Conservation (phyloP, 2,113 vertebrate species). For the Suncus etruscus region DNA sequence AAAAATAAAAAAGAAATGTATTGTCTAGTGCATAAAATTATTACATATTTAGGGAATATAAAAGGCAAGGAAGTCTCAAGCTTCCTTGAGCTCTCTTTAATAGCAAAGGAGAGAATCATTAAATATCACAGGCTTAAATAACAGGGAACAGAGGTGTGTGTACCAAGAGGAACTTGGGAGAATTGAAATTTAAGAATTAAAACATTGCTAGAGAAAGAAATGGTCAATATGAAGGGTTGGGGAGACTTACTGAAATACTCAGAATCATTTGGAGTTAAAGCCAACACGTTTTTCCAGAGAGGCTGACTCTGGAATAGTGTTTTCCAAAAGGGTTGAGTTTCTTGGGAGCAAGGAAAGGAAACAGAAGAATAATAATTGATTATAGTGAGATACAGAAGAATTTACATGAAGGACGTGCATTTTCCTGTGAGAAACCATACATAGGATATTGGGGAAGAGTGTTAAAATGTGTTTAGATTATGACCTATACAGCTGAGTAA, state of each 20-base stretch:
- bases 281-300: background rate
- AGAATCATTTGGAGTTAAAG: background rate
- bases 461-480: background rate
- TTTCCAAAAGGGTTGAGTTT: constrained; percentile 11
- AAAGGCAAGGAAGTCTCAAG: background rate
- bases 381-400: background rate
- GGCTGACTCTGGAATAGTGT: background rate
- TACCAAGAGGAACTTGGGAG: background rate
- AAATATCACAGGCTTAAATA: background rate
- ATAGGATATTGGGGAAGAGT: background rate
- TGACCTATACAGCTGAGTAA: background rate
- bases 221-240: background rate
- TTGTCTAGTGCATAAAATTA: background rate
- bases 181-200: background rate
- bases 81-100: background rate
- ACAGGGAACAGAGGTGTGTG: background rate
- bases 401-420: background rate
- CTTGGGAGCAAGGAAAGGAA: background rate
- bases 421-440: background rate
- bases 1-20: fast-evolving
- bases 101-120: background rate
- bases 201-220: background rate
- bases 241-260: background rate
- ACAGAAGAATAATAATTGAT: background rate
- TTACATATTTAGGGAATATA: background rate